Conservation (phyloP, 2,113 vertebrate species). For the Megatriorchis doriae region DNA sequence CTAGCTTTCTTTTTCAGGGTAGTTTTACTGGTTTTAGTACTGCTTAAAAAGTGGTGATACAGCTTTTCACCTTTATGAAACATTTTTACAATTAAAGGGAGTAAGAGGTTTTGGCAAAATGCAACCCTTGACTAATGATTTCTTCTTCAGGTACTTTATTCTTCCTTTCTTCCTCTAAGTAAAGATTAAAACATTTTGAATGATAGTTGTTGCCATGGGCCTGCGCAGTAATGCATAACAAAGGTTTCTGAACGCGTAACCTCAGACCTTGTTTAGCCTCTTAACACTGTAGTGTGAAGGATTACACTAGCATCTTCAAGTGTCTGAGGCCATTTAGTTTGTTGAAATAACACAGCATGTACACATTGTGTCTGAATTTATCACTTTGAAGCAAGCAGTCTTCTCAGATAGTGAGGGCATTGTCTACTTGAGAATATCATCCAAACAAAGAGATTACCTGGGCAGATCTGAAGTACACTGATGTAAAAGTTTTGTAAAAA, state of each 20-base stretch:
- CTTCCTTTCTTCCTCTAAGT: background rate
- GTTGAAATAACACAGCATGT: fast-evolving
- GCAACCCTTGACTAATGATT: background rate
- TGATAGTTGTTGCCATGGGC: background rate
- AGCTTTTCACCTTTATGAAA: background rate
- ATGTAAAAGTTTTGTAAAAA: background rate
- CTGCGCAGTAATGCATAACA: background rate
- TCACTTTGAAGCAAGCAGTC: background rate
- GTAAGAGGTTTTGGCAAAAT: background rate
- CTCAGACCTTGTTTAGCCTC: background rate
- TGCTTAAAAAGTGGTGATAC: background rate
- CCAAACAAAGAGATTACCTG: background rate
- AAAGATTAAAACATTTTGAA: background rate
- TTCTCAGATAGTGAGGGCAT: background rate
- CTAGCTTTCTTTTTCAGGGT: background rate
- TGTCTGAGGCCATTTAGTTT: background rate
- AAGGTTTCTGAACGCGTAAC: background rate
- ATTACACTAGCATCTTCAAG: background rate
- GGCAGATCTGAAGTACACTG: background rate
- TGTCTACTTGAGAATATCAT: background rate
- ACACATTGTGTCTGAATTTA: background rate
- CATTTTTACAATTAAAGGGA: background rate
- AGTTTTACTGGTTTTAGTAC: background rate
- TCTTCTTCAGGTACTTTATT: background rate
- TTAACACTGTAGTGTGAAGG: background rate